Percentiles rank a stretch among this genome's conserved stretches.
Conservation (phyloP, 1,140 invertebrate genomes). For the Drosophila repleta region DNA sequence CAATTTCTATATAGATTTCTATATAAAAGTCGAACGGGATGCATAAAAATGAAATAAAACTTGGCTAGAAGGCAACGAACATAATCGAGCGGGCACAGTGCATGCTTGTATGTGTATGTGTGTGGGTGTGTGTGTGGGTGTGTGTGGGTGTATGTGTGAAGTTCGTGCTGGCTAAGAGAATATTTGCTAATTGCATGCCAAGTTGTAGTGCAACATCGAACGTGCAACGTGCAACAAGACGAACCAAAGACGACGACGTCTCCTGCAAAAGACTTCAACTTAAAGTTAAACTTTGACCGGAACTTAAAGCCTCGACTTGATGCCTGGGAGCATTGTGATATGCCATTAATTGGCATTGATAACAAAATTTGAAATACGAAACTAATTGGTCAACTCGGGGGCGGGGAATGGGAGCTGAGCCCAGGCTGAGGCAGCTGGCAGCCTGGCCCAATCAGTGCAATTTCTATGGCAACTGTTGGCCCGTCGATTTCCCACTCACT, state of each 20-base stretch:
- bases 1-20: not conserved
- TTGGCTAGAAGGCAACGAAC: slow-evolving; percentile 42
- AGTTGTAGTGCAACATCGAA: slow-evolving; percentile 34
- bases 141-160: slow-evolving; percentile 12
- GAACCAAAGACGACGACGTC: slow-evolving; percentile 4
- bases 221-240: slow-evolving; percentile 31
- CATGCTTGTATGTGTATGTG: slow-evolving; percentile 36
- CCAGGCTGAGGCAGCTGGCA: not conserved
- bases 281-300: not conserved
- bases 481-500: not conserved
- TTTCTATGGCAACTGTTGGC: slow-evolving; percentile 26
- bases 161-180: slow-evolving; percentile 14
- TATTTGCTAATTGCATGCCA: slow-evolving; percentile 41
- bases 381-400: slow-evolving; percentile 41
- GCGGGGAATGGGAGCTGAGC: not conserved
- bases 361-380: slow-evolving; percentile 20
- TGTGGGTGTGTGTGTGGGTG: slow-evolving; percentile 19
- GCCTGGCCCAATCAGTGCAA: slow-evolving; percentile 18
- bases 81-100: slow-evolving; percentile 49
- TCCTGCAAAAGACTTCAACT: not conserved
- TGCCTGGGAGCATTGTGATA: not conserved
- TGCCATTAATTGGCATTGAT: slow-evolving; percentile 34
- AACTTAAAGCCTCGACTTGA: no score
- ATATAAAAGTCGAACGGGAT: slow-evolving; percentile 6
- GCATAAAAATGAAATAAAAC: slow-evolving; percentile 15